Evolutionary conservation across 2,888 invertebrate species (phyloP).

Genomic region (Chrysina gloriosa): DNA sequence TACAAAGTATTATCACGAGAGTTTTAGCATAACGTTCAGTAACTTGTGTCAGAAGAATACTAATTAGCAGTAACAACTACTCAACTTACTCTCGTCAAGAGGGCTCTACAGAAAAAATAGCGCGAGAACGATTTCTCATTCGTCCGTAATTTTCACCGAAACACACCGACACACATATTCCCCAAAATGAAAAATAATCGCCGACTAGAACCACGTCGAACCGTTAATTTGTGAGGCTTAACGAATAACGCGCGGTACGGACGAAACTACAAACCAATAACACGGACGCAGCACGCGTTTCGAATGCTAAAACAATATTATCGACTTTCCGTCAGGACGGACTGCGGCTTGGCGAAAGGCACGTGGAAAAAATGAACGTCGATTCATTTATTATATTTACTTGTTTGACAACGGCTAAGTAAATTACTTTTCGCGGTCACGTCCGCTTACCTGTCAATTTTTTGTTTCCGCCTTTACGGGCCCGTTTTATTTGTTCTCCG

Average conservation of each 20-base stretch:
- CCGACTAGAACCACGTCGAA: not conserved
- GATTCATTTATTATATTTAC: slow-evolving; percentile 39
- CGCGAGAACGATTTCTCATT: too few relatives aligned
- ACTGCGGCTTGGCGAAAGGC: not conserved
- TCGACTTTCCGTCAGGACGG: slow-evolving; percentile 26
- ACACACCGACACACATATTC: too few relatives aligned
- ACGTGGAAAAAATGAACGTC: slow-evolving; percentile 18
- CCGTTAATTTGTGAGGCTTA: slow-evolving; percentile 25
- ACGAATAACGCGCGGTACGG: slow-evolving; percentile 22
- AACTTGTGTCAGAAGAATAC: too few relatives aligned
- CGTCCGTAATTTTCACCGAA: too few relatives aligned
- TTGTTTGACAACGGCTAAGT: slow-evolving; percentile 37
- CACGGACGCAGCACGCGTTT: slow-evolving; percentile 18
- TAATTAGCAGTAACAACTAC: too few relatives aligned
- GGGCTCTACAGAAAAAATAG: too few relatives aligned
- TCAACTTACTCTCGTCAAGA: too few relatives aligned
- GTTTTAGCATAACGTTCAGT: too few relatives aligned
- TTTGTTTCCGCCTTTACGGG: slow-evolving; percentile 21
- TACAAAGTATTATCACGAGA: too few relatives aligned
- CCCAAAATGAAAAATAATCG: slow-evolving; percentile 3
- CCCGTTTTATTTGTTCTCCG: slow-evolving; percentile 23
- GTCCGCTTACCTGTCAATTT: slow-evolving; percentile 35
- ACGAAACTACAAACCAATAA: slow-evolving; percentile 22
- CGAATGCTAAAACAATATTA: slow-evolving; percentile 37
- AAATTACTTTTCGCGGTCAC: slow-evolving; percentile 33